phyloP scores from a whole-genome alignment of 2,113 vertebrate species.

The Dicrurus megarhynchus region DNA sequence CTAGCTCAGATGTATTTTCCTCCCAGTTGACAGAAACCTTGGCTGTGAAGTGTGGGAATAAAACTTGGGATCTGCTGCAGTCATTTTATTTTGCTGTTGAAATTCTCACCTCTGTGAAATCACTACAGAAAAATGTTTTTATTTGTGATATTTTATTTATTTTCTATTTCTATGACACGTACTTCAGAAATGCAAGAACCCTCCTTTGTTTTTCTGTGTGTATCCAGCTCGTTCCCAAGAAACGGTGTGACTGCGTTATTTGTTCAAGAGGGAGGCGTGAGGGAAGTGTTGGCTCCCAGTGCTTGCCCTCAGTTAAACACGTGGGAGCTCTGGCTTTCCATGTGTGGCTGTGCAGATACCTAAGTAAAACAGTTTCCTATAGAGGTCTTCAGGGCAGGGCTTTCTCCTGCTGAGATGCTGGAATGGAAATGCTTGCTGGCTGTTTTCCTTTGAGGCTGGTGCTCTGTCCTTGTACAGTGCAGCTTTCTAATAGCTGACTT shows the following conservation, averaged over 20 bases:
- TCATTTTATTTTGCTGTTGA: not conserved
- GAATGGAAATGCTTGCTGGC: not conserved
- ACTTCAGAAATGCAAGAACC: not conserved
- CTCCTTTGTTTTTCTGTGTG: slow-evolving; percentile 32
- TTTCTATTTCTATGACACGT: not conserved
- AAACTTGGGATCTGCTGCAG: not conserved
- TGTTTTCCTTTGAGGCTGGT: not conserved
- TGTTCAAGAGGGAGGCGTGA: not conserved
- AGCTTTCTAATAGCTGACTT: not conserved
- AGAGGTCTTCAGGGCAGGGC: not conserved
- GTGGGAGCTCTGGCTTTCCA: not conserved
- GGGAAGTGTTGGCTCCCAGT: not conserved
- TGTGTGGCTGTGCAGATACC: not conserved
- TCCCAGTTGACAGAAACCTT: not conserved
- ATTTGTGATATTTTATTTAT: slow-evolving; percentile 1
- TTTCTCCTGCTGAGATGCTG: not conserved
- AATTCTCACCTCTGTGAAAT: slow-evolving; percentile 20
- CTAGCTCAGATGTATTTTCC: not conserved
- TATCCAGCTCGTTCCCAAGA: slow-evolving; percentile 6
- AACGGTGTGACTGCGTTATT: not conserved
- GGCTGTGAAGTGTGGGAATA: not conserved
- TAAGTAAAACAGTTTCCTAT: not conserved
- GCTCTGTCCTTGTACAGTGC: not conserved
- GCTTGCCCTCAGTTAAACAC: not conserved
- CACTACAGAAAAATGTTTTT: not conserved